Base-by-base conservation (phyloP, 92 coral and sea anemone genomes). In the Porites evermanni region DNA sequence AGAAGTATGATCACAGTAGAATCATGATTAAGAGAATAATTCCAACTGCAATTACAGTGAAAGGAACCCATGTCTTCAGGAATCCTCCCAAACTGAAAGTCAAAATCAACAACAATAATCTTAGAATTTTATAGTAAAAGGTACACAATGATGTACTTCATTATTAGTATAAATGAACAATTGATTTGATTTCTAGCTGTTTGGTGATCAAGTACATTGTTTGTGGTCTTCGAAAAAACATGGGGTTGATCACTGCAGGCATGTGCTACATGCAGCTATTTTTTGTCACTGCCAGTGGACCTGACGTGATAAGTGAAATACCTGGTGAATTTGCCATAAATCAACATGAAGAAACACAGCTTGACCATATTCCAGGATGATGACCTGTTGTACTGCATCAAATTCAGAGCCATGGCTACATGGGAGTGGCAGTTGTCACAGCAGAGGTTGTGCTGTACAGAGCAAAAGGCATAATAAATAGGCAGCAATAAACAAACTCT, bases 341-440 rank as follows among this genome's bases (percentile, higher is more conserved):
- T 74, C 44, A 96, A 71, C 86, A 93, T 88, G 69, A 85, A 86
- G 67, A 94, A 89, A 60, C 94, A 89, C 74, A 96, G 78, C 79
- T 91, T 96, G 63, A 96, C 59, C 99, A 96, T 96, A 66, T 96
- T 96, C 99, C 99, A 96, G 5, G 98, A 93, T 9, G 95, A 91
- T 0, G 89, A 89, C 60, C 80, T 89, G 65, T 95, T 94, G 75
- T 96, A 96, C 72, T 93, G 82, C 99, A 96, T 96, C 24, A 93
- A 54, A 79, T 96, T 96, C 70, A 96, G 92, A 38, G 98, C 95
- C 98, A 95, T 95, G 78, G 99, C 99, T 82, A 96, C 99, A 81
- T 96, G 99, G 19, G 99, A 96, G 86, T 96, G 99, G 75, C 99
- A 96, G 83, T 96, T 96, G 89, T 96, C 98, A 82, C 98, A 96